phyloP scores from a whole-genome alignment of 2,888 invertebrate genomes.

The Cactoblastis cactorum region DNA sequence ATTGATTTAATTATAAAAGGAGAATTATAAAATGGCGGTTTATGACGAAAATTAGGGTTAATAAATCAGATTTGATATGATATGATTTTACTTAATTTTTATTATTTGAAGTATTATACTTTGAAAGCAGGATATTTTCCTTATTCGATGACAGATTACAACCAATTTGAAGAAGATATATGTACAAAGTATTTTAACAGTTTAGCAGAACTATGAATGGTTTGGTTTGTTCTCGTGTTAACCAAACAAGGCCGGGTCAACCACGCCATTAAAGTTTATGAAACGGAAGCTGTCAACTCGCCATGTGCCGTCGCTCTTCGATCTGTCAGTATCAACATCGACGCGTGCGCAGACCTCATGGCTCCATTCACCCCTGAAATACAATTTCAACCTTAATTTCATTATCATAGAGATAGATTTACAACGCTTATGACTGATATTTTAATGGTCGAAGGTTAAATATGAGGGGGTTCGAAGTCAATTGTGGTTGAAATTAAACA shows the following conservation, averaged over 20 bases:
- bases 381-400: constrained; percentile 9
- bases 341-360: constrained; percentile 45
- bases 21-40: too few species aligned
- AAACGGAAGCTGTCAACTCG: constrained; percentile 73
- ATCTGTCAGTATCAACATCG: constrained; percentile 65
- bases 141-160: too few species aligned
- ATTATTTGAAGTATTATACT: too few species aligned
- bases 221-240: constrained; percentile 64
- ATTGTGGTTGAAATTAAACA: constrained; percentile 9
- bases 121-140: too few species aligned
- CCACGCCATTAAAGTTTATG: constrained; percentile 75
- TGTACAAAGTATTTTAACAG: constrained; percentile 54
- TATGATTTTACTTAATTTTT: too few species aligned
- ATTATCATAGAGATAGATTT: background rate
- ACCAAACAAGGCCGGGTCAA: constrained; percentile 77
- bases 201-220: constrained; percentile 65
- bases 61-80: too few species aligned
- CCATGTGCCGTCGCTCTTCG: constrained; percentile 63
- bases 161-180: background rate
- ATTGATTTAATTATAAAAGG: too few species aligned
- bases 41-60: too few species aligned
- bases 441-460: constrained; percentile 3
- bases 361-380: constrained; percentile 4
- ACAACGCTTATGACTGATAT: background rate
- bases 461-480: constrained; percentile 9